Conservation (phyloP, 2,888 invertebrate species). For the Autographa gamma region DNA sequence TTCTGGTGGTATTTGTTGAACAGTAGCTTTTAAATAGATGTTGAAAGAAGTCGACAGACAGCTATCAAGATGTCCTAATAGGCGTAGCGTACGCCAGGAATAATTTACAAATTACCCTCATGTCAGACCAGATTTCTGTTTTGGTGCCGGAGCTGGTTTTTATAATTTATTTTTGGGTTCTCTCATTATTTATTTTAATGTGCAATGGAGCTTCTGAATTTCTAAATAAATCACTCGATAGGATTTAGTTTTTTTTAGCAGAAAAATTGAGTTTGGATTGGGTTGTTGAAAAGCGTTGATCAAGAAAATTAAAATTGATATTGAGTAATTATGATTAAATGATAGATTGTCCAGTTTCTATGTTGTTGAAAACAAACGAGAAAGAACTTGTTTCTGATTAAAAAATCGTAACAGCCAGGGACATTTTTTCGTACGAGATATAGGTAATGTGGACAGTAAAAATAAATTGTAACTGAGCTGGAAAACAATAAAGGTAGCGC, state of each 20-base stretch:
- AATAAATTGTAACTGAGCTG: conserved; percentile 3
- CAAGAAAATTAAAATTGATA: not conserved
- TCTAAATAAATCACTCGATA: conserved; percentile 41
- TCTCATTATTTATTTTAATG: conserved; percentile 57
- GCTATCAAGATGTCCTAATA: conserved; percentile 88
- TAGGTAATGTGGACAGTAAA: not conserved
- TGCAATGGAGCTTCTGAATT: conserved; percentile 31
- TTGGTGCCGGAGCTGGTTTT: conserved; percentile 40
- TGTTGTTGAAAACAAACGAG: not conserved
- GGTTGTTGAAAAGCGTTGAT: conserved; percentile 10
- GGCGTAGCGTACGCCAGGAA: conserved; percentile 84
- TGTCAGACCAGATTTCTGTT: conserved; percentile 60
- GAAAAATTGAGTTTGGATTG: not conserved
- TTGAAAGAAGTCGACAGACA: conserved; percentile 87
- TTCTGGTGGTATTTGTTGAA: conserved; percentile 43
- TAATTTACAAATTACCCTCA: conserved; percentile 85
- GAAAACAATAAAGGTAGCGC: conserved; percentile 9
- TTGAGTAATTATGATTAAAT: not conserved
- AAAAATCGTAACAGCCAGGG: too few relatives aligned
- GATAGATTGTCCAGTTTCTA: not conserved
- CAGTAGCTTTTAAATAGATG: conserved; percentile 87
- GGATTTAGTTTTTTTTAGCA: conserved; percentile 23
- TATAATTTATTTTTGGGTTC: conserved; percentile 55
- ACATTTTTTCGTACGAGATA: not conserved
- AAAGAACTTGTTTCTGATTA: too few relatives aligned